Base-by-base conservation (phyloP, 2,888 invertebrate genomes). In the Eilema caniola region DNA sequence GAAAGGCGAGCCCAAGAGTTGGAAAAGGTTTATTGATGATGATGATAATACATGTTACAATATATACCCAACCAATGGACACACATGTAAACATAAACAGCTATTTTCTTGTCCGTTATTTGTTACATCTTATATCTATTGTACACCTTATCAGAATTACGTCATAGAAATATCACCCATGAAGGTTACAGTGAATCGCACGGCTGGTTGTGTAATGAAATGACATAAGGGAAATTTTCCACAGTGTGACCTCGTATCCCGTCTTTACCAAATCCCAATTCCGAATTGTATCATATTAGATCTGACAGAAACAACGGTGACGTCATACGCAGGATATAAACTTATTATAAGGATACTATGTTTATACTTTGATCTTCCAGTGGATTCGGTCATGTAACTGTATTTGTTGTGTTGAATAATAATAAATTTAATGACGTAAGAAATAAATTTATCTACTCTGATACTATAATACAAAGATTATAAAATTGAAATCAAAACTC, bases 231-330 rank as follows among this genome's bases (percentile, higher is more conserved):
- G 70, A 69, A 79, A 73, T 77, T 70, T 77, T 66, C 74, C 73
- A 68, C 70, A 37, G 65, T 24, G 75, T 70, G 77, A 77, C 68
- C 72, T 72, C 68, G 69, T 63, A 68, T 73, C 73, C 70, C 72
- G 47, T 80, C 82, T 77, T 76, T 80, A 60, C 77, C 74, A 77
- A 77, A 80, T 77, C 80, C 77, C 77, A 56, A 82, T 72, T 69
- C 80, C 74, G 63, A 77, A 72, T 80, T 75, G 77, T 82, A 79
- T 82, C 70, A 73, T 77, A 80, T 77, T 73, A 80, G 72, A 79
- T 82, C 71, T 70, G 66, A 82, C 75, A 71, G 72, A 80, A 82
- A 75, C 76, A 76, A 65, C 67, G 63, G 66, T 67, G 69, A 65
- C 25, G 71, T 72, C 62, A 67, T 75, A 59, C 62, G 41, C 62